Evolutionary conservation across 2,888 invertebrate species (phyloP).

Genomic region (Eutolmus rufibarbis): DNA sequence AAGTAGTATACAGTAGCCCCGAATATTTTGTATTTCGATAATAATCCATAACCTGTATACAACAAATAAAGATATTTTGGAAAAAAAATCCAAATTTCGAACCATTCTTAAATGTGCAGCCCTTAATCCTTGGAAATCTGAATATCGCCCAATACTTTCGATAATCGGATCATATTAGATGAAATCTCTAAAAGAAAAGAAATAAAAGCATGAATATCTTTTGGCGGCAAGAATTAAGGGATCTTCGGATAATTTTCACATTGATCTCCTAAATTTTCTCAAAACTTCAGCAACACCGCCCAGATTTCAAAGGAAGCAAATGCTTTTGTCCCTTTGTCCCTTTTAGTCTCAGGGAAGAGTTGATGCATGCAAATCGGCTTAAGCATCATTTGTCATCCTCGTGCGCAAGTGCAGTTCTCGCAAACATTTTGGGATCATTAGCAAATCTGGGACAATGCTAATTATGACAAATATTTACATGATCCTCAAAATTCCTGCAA

Average conservation of each 20-base stretch:
- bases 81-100: background rate
- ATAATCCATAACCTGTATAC: too few species aligned
- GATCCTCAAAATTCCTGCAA: conserved; percentile 2
- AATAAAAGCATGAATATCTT: background rate
- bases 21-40: too few species aligned
- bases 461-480: conserved; percentile 43
- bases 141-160: background rate
- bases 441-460: conserved; percentile 38
- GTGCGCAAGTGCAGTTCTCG: background rate
- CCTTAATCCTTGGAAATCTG: background rate
- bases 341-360: background rate
- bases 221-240: conserved; percentile 18
- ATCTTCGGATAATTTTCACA: background rate
- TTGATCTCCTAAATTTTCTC: background rate
- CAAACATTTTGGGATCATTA: conserved; percentile 34
- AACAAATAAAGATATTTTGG: background rate
- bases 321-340: background rate
- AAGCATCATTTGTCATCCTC: background rate
- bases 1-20: too few species aligned
- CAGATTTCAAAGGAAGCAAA: background rate
- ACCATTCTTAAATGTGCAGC: background rate
- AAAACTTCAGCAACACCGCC: background rate
- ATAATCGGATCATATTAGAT: background rate
- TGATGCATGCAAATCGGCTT: background rate
- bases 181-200: background rate